Percentiles rank a stretch among this genome's conserved stretches.
Evolutionary conservation across 92 coral and sea anemone genomes (phyloP).

Genomic region (Phymanthus crucifer): DNA sequence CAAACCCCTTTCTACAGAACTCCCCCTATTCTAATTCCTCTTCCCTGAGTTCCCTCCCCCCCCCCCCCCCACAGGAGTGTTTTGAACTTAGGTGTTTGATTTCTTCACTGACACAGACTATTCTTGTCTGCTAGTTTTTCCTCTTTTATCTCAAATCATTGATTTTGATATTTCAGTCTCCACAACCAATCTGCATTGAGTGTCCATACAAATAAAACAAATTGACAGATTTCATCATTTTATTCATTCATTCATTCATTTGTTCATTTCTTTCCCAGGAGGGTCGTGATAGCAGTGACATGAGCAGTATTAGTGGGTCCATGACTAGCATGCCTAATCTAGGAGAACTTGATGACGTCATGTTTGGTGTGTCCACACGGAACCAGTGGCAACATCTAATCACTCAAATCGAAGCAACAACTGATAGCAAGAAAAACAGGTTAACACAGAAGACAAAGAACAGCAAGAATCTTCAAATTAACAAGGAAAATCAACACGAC

Average conservation of each 20-base stretch:
- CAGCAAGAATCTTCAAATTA: conserved; percentile 26
- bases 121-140: too few relatives aligned
- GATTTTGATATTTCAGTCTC: too few relatives aligned
- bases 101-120: too few relatives aligned
- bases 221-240: too few relatives aligned
- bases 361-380: conserved; percentile 90
- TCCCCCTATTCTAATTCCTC: too few relatives aligned
- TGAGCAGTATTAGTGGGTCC: conserved; percentile 78
- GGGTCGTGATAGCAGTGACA: conserved; percentile 78
- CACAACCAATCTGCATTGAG: too few relatives aligned
- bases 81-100: too few relatives aligned
- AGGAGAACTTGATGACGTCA: conserved; percentile 91
- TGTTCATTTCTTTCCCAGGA: conserved; percentile 50
- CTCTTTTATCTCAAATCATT: too few relatives aligned
- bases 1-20: too few relatives aligned
- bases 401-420: conserved; percentile 83
- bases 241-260: not conserved
- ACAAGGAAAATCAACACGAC: conserved; percentile 29
- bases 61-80: too few relatives aligned
- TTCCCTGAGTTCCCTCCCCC: too few relatives aligned
- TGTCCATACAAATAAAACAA: too few relatives aligned
- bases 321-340: conserved; percentile 63
- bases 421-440: conserved; percentile 48
- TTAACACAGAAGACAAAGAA: conserved; percentile 15
- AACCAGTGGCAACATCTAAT: conserved; percentile 95